These are phyloP conservation scores for Tetramorium alpestre DNA, from an alignment of 1,140 invertebrate genomes.

Conservation along the genomic window DNA sequence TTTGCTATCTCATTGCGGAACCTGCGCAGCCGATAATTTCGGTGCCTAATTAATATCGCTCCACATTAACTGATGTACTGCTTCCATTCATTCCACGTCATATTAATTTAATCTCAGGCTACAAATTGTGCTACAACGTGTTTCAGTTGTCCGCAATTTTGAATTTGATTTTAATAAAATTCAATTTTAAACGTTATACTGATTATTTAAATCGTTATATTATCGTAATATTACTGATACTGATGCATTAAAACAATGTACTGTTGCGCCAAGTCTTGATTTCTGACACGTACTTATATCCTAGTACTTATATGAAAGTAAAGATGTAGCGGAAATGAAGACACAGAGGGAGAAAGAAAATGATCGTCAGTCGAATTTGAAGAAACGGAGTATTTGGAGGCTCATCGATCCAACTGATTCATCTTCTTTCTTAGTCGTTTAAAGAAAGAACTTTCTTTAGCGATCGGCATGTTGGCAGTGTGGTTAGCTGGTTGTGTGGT, in stretches of 20 bases:
- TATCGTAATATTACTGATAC: neutral
- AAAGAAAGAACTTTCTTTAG: conserved; percentile 65
- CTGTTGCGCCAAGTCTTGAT: neutral
- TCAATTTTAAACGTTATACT: neutral
- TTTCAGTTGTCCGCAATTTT: neutral
- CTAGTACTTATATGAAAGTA: neutral
- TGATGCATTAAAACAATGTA: neutral
- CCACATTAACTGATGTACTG: neutral
- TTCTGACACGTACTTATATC: neutral
- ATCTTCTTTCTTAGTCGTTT: conserved; percentile 50
- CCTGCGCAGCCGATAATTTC: neutral
- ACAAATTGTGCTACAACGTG: neutral
- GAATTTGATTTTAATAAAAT: neutral
- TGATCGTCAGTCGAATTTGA: conserved; percentile 21
- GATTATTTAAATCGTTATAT: neutral
- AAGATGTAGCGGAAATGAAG: neutral
- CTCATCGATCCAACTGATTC: conserved; percentile 26
- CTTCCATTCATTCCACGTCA: neutral
- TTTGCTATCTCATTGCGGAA: neutral
- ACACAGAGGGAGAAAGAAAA: conserved; percentile 13
- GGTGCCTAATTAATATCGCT: neutral
- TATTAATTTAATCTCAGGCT: neutral
- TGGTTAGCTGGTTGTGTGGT: conserved; percentile 99
- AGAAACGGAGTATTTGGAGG: neutral
- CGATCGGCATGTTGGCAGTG: conserved; percentile 95